Conservation (phyloP, 1,140 invertebrate species). For the Uloborus diversus region DNA sequence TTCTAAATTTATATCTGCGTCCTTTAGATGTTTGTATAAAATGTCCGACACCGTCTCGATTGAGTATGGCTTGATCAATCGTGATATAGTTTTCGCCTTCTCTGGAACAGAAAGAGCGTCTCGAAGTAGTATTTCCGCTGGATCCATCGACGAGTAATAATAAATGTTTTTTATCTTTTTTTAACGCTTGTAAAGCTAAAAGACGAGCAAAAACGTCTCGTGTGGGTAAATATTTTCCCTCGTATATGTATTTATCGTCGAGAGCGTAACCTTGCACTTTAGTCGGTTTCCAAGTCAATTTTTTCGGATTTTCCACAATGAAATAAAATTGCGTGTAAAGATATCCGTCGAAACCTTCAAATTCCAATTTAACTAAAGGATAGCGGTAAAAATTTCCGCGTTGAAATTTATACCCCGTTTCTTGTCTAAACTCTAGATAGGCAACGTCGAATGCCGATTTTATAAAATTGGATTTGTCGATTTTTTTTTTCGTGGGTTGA, state of each 20-base stretch:
- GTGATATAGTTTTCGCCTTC: no score
- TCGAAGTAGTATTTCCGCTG: no score
- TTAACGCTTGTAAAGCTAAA: no score
- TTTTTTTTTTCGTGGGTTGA: background rate
- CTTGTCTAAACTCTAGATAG: constrained; percentile 12
- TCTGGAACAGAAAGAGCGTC: no score
- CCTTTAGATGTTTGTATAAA: background rate
- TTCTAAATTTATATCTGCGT: background rate
- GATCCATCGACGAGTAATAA: no score
- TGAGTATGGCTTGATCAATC: background rate
- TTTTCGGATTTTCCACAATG: background rate
- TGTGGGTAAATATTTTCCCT: no score
- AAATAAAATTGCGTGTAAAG: constrained; percentile 6
- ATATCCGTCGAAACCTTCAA: background rate
- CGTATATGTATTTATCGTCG: no score
- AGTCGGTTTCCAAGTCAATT: no score
- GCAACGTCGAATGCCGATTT: background rate
- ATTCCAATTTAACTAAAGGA: background rate
- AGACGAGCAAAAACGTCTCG: no score
- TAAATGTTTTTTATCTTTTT: no score
- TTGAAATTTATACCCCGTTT: background rate
- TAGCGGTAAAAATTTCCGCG: background rate
- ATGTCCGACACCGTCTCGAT: background rate
- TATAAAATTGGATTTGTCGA: background rate
- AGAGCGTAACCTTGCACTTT: no score